phyloP scores from a whole-genome alignment of 2,113 vertebrate species.

The Rhynchomys soricoides region DNA sequence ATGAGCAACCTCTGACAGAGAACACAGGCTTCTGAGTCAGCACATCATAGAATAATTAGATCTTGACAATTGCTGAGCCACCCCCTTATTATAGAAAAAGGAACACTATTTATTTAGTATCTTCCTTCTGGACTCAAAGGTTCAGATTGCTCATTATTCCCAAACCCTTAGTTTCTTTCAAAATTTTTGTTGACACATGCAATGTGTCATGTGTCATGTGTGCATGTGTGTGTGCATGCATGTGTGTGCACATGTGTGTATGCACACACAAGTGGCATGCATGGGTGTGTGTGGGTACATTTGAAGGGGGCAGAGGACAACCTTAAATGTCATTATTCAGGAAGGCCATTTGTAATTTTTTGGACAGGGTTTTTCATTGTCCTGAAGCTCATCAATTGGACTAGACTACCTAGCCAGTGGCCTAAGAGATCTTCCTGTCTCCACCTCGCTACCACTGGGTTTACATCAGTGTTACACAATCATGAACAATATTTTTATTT shows the following conservation, averaged over 20 bases:
- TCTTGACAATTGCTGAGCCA: background rate
- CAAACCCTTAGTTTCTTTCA: background rate
- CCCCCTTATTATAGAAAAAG: conserved; percentile 12
- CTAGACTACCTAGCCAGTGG: background rate
- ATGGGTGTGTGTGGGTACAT: background rate
- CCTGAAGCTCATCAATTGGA: too few relatives aligned
- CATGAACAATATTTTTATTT: background rate
- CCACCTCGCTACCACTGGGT: background rate
- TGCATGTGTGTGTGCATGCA: background rate
- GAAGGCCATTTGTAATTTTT: background rate
- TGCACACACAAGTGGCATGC: too few relatives aligned
- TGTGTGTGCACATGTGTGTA: background rate
- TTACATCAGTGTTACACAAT: background rate
- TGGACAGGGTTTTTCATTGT: background rate
- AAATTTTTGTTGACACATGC: background rate
- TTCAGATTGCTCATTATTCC: background rate
- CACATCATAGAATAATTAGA: conserved; percentile 12
- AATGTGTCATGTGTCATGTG: background rate
- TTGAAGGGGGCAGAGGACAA: background rate
- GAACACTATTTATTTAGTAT: background rate
- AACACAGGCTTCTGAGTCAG: background rate
- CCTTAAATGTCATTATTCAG: background rate
- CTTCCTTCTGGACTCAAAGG: background rate
- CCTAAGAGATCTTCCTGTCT: background rate
- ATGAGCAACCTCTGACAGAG: background rate